These are phyloP conservation scores for Melikaiella ostensackeni DNA, from an alignment of 2,888 invertebrate species.

Conservation along the genomic window DNA sequence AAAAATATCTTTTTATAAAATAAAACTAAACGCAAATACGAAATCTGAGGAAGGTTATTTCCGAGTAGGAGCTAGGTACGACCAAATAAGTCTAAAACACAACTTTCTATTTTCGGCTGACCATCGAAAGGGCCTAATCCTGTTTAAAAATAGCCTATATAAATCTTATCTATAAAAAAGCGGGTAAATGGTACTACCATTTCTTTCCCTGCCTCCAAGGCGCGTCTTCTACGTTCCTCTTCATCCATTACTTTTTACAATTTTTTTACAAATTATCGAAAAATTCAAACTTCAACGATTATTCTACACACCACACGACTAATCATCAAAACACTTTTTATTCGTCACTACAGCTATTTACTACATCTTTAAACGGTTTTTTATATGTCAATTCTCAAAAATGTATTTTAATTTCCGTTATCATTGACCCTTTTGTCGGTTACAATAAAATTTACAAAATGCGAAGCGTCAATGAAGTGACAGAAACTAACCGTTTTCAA, in stretches of 20 bases:
- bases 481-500: slow-evolving; percentile 26
- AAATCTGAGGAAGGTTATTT: slow-evolving; percentile 22
- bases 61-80: slow-evolving; percentile 5
- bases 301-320: slow-evolving; percentile 2
- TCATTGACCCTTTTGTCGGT: slow-evolving; percentile 40
- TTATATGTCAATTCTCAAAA: neutral
- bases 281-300: slow-evolving; percentile 13
- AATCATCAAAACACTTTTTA: neutral
- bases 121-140: slow-evolving; percentile 5
- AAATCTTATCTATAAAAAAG: slow-evolving; percentile 42
- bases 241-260: slow-evolving; percentile 61
- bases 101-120: slow-evolving; percentile 42
- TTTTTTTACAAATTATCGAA: slow-evolving; percentile 14
- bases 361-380: neutral
- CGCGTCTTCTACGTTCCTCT: slow-evolving; percentile 66
- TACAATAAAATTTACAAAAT: slow-evolving; percentile 38
- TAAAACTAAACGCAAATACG: neutral
- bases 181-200: slow-evolving; percentile 58
- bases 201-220: slow-evolving; percentile 67
- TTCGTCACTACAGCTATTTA: neutral
- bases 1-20: neutral
- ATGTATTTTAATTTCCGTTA: slow-evolving; percentile 18
- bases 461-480: slow-evolving; percentile 38
- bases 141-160: slow-evolving; percentile 10
- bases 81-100: slow-evolving; percentile 42